Conservation (phyloP, 2,797 vertebrate species). For the Furcifer pardalis region DNA sequence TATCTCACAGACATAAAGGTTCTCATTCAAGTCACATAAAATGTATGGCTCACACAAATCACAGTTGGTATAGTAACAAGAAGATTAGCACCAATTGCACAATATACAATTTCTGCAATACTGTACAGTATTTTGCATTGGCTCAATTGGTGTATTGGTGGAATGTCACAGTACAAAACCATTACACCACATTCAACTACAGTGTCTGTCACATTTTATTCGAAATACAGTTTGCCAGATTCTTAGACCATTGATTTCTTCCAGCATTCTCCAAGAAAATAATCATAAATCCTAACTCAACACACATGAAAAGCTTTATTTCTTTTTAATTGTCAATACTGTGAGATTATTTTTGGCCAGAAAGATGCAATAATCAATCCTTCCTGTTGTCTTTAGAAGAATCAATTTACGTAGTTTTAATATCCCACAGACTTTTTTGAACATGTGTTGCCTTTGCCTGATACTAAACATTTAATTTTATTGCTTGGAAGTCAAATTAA, state of each 20-base stretch:
- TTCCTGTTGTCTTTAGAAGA: slow-evolving; percentile 15
- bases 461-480: slow-evolving; percentile 26
- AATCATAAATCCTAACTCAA: slow-evolving; percentile 22
- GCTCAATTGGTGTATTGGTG: neutral
- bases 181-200: neutral
- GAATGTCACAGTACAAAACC: neutral
- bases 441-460: slow-evolving; percentile 27
- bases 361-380: slow-evolving; percentile 11
- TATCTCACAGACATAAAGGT: neutral
- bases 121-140: neutral
- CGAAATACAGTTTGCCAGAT: neutral
- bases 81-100: neutral
- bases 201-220: neutral
- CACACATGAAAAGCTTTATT: neutral
- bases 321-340: neutral
- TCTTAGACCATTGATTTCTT: neutral
- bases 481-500: slow-evolving; percentile 45
- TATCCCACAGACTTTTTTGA: slow-evolving; percentile 28
- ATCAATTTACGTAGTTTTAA: slow-evolving; percentile 21
- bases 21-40: too few species aligned
- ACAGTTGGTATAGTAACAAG: too few species aligned
- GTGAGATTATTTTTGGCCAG: slow-evolving; percentile 9
- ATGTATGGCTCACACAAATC: too few species aligned
- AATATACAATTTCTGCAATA: neutral
- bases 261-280: neutral